Conservation (phyloP, 2,888 invertebrate species). For the Acrocyrtus sp. region DNA sequence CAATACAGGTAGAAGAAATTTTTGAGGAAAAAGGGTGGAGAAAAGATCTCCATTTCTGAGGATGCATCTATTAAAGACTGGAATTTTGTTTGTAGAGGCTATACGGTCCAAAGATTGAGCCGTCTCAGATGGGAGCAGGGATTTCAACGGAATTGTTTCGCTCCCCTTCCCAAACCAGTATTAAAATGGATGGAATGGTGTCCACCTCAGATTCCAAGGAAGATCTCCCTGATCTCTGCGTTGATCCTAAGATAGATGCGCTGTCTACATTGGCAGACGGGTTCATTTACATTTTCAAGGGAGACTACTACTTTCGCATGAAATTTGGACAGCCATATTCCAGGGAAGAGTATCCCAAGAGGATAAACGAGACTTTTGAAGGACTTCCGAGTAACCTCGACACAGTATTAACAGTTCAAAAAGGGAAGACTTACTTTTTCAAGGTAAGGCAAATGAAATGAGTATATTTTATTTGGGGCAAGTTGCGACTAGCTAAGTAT, state of each 20-base stretch:
- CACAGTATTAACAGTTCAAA: slow-evolving; percentile 54
- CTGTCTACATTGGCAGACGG: slow-evolving; percentile 55
- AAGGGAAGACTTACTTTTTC: slow-evolving; percentile 59
- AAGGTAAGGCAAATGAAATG: no score
- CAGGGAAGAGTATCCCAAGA: slow-evolving; percentile 34
- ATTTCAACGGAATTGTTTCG: slow-evolving; percentile 11
- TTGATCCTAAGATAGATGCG: slow-evolving; percentile 54
- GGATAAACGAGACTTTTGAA: slow-evolving; percentile 49
- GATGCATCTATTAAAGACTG: no score
- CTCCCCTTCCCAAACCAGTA: neutral
- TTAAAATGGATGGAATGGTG: slow-evolving; percentile 38
- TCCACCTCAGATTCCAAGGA: slow-evolving; percentile 30
- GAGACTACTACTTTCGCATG: slow-evolving; percentile 44
- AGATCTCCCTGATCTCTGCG: slow-evolving; percentile 51
- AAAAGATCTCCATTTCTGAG: no score
- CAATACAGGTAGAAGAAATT: slow-evolving; percentile 78
- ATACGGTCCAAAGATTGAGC: slow-evolving; percentile 48
- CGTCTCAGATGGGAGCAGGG: neutral
- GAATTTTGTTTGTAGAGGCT: slow-evolving; percentile 23
- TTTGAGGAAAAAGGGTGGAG: no score
- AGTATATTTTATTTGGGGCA: neutral
- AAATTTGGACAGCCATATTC: slow-evolving; percentile 41
- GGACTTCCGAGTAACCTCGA: slow-evolving; percentile 54
- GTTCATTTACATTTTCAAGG: slow-evolving; percentile 55
- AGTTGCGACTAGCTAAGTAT: neutral